Evolutionary conservation across 2,797 vertebrate genomes (phyloP).

Genomic region (Pseudomugil gertrudae): DNA sequence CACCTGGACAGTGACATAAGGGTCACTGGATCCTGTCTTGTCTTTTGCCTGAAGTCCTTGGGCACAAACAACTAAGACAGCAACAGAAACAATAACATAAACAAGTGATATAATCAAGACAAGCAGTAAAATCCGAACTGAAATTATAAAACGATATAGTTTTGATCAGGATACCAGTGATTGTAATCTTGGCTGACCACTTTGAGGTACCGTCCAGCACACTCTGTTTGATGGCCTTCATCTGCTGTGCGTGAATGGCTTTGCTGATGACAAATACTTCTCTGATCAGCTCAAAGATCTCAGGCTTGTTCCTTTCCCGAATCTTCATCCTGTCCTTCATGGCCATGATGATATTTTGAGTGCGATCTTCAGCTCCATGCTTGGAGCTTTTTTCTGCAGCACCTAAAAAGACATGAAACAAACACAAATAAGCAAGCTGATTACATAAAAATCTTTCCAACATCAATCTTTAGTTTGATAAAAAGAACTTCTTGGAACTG

Average conservation of each 20-base stretch:
- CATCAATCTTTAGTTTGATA: neutral
- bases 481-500: neutral
- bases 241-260: slow-evolving; percentile 91
- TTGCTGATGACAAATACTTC: slow-evolving; percentile 93
- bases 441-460: neutral
- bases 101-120: neutral
- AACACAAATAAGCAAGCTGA: neutral
- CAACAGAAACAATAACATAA: neutral
- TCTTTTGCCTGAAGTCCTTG: slow-evolving; percentile 99
- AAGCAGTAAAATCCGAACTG: neutral
- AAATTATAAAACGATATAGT: neutral
- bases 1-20: slow-evolving; percentile 97
- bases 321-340: slow-evolving; percentile 99
- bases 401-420: slow-evolving; percentile 72
- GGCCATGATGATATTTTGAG: slow-evolving; percentile 98
- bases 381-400: slow-evolving; percentile 97
- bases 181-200: slow-evolving; percentile 98
- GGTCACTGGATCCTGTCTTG: slow-evolving; percentile 98
- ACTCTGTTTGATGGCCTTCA: slow-evolving; percentile 98
- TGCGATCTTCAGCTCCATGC: slow-evolving; percentile 95
- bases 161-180: slow-evolving; percentile 85
- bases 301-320: slow-evolving; percentile 95
- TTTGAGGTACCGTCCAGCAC: slow-evolving; percentile 98
- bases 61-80: slow-evolving; percentile 90
- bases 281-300: slow-evolving; percentile 96